Base-by-base conservation (phyloP, 2,797 vertebrate species). In the Periophthalmus magnuspinnatus region DNA sequence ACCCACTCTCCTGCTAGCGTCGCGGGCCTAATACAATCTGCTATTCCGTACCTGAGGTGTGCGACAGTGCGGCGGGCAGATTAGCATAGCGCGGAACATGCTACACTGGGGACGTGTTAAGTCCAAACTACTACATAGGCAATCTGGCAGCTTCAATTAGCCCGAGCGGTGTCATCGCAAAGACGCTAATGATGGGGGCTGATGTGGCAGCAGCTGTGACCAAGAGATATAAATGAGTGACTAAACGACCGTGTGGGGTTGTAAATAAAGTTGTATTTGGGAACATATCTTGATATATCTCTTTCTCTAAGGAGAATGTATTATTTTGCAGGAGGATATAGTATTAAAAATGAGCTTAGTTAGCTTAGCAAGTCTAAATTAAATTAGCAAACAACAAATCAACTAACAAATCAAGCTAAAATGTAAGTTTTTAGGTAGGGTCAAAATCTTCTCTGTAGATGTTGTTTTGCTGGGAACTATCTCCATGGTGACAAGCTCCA, bases 111-210 rank as follows among this genome's bases (percentile, higher is more conserved):
- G 80, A 79, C 72, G 69, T 64, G 61, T 24, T 63, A 36, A 13
- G 3, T 58, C 38, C 54, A 56, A 70, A 63, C 32, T 13, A 36
- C 48, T 34, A 66, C 64, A 66, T 8, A 66, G 50, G 65, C 67
- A 52, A 64, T 54, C 65, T 58, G 69, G 19, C 22, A 1, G 50
- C 72, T 64, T 81, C 69, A 77, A 79, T 77, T 84, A 84, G 70
- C 70, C 33, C 14, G 61, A 64, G 63, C 28, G 14, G 69, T 36
- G 72, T 57, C 65, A 70, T 76, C 59, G 69, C 28, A 38, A 60
- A 48, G 17, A 38, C 19, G 5, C 55, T 69, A 48, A 61, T 67
- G 57, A 76, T 58, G 11, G 55, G 47, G n/a, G 68, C 36, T n/a
- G 34, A 59, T 68, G 70, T n/a, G 63, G 28, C 45, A 0, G 10